Percentiles rank a stretch among this genome's conserved stretches.
phyloP scores from a whole-genome alignment of 92 coral and sea anemone genomes.

The Pocillopora meandrina region DNA sequence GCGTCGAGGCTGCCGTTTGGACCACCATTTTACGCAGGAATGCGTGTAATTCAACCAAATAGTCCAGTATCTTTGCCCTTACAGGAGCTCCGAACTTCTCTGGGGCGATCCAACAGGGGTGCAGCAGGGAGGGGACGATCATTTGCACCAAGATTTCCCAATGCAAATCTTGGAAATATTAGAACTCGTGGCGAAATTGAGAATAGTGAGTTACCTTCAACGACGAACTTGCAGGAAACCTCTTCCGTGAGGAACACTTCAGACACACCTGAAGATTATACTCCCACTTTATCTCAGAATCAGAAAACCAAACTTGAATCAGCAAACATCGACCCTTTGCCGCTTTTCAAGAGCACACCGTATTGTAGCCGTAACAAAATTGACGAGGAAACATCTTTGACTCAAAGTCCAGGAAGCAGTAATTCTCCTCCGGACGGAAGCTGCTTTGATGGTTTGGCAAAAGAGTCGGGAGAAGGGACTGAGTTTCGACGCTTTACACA shows the following conservation, averaged over 20 bases:
- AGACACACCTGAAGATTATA: not conserved
- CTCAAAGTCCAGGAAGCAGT: no score
- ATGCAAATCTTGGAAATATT: not conserved
- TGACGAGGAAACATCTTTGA: not conserved
- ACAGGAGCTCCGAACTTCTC: not conserved
- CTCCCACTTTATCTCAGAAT: not conserved
- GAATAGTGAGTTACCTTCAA: not conserved
- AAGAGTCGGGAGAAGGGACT: not conserved
- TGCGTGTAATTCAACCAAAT: slow-evolving; percentile 10
- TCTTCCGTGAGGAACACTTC: not conserved
- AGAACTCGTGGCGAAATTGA: not conserved
- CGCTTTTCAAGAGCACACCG: not conserved
- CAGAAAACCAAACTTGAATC: not conserved
- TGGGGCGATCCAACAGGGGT: not conserved
- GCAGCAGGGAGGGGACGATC: not conserved
- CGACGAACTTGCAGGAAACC: not conserved
- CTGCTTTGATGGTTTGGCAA: not conserved
- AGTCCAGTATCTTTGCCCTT: not conserved
- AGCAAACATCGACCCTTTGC: not conserved
- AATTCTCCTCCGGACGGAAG: no score
- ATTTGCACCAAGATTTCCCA: slow-evolving; percentile 21
- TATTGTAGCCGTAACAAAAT: not conserved
- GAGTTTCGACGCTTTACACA: not conserved
- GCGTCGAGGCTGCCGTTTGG: slow-evolving; percentile 17
- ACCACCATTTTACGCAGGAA: slow-evolving; percentile 3